Evolutionary conservation across 2,113 vertebrate species (phyloP).

Genomic region (Pachycephala philippinensis): DNA sequence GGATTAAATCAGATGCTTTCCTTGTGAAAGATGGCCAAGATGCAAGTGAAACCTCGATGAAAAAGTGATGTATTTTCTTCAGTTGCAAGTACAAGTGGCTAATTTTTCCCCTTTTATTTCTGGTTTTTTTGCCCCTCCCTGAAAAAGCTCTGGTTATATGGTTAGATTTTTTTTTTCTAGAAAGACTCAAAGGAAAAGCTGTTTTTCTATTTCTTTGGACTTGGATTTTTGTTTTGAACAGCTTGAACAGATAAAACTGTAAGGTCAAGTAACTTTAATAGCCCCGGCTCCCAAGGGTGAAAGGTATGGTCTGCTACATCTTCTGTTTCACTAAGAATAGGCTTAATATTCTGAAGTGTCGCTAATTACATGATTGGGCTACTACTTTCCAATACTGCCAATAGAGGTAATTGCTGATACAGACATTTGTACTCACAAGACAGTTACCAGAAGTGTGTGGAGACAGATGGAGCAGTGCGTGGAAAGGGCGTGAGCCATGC

Average conservation of each 20-base stretch:
- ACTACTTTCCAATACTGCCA: neutral
- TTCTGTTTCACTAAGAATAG: neutral
- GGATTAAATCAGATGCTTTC: neutral
- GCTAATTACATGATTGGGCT: neutral
- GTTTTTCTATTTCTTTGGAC: neutral
- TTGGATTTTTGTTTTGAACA: neutral
- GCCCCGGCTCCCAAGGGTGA: neutral
- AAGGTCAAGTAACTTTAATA: neutral
- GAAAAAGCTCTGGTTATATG: neutral
- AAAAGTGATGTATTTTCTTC: neutral
- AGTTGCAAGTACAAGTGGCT: neutral
- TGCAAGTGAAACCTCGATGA: neutral
- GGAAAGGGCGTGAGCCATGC: neutral
- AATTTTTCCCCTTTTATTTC: neutral
- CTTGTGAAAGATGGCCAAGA: neutral
- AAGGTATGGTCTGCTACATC: neutral
- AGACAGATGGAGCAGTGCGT: neutral
- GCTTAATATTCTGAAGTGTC: neutral
- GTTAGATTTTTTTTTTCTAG: neutral
- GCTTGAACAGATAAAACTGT: neutral
- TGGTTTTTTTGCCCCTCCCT: neutral
- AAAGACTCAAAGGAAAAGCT: neutral
- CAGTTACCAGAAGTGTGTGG: neutral
- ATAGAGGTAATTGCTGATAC: neutral
- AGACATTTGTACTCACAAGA: neutral